These are phyloP conservation scores for Miichthys miiuy DNA, from an alignment of 2,797 vertebrate genomes.

Conservation along the genomic window DNA sequence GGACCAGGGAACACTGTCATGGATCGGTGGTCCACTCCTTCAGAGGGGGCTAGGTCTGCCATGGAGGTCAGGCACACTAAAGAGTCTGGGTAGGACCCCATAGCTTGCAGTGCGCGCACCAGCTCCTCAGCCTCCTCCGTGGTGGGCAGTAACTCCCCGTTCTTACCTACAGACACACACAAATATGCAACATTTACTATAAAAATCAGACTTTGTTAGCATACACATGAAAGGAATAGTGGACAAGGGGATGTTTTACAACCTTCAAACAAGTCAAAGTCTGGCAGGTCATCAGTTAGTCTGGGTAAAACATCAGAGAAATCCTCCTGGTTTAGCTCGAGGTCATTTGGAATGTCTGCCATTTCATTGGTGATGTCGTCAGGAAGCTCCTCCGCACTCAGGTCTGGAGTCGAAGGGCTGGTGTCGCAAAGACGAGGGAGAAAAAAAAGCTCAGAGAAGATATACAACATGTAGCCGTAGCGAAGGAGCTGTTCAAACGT, in stretches of 20 bases:
- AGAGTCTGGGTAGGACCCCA: constrained; percentile 91
- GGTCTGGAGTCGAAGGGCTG: constrained; percentile 96
- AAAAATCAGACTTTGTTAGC: background rate
- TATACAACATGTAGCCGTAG: background rate
- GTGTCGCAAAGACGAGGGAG: constrained; percentile 66
- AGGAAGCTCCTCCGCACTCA: constrained; percentile 97
- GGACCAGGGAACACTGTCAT: constrained; percentile 92
- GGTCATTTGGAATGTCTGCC: constrained; percentile 99
- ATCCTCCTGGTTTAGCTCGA: constrained; percentile 99
- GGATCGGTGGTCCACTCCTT: constrained; percentile 92
- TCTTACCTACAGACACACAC: constrained; percentile 90
- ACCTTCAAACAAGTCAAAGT: constrained; percentile 99
- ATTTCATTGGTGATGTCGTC: constrained; percentile 99
- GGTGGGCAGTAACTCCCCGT: constrained; percentile 96
- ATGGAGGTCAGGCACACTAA: constrained; percentile 98
- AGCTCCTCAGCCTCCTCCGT: constrained; percentile 99
- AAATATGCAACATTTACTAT: constrained; percentile 15
- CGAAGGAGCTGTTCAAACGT: background rate
- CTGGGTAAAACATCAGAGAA: constrained; percentile 97
- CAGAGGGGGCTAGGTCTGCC: constrained; percentile 92
- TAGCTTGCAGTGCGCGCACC: constrained; percentile 97
- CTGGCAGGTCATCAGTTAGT: constrained; percentile 97
- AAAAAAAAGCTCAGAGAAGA: constrained; percentile 17
- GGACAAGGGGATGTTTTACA: background rate
- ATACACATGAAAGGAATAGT: background rate